phyloP scores from a whole-genome alignment of 2,888 invertebrate genomes.

The Chloromyia formosa region DNA sequence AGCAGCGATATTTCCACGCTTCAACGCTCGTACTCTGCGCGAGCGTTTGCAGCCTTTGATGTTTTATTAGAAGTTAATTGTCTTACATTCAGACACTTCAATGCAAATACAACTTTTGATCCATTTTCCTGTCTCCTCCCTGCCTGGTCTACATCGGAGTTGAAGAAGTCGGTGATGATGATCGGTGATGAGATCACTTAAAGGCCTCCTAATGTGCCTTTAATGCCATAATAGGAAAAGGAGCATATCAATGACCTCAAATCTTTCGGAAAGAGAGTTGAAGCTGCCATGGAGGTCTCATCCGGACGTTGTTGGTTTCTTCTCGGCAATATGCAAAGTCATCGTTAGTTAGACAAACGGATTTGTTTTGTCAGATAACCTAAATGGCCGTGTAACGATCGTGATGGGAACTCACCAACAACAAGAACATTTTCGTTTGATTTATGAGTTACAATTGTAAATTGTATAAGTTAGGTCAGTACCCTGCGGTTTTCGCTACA shows the following conservation, averaged over 20 bases:
- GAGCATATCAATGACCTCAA: constrained; percentile 35
- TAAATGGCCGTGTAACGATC: constrained; percentile 20
- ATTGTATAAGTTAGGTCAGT: too few species aligned
- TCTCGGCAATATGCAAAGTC: constrained; percentile 11
- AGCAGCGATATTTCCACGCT: neutral
- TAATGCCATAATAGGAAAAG: constrained; percentile 11
- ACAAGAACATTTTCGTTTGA: neutral
- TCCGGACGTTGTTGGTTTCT: neutral
- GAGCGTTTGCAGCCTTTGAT: constrained; percentile 28
- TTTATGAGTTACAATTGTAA: too few species aligned
- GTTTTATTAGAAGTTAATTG: constrained; percentile 42
- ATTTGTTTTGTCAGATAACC: constrained; percentile 27
- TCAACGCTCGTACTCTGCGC: neutral
- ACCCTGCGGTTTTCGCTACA: too few species aligned
- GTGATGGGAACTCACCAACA: constrained; percentile 8
- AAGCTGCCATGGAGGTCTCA: constrained; percentile 35
- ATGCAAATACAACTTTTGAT: neutral
- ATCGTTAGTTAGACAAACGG: neutral
- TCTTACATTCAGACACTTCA: constrained; percentile 8
- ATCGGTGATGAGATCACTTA: constrained; percentile 37
- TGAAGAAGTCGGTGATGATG: constrained; percentile 1
- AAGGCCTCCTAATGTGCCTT: constrained; percentile 12
- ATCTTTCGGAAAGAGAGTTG: constrained; percentile 3
- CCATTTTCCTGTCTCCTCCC: neutral
- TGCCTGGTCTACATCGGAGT: neutral